phyloP scores from a whole-genome alignment of 2,888 invertebrate species.

The Ariolimax columbianus region DNA sequence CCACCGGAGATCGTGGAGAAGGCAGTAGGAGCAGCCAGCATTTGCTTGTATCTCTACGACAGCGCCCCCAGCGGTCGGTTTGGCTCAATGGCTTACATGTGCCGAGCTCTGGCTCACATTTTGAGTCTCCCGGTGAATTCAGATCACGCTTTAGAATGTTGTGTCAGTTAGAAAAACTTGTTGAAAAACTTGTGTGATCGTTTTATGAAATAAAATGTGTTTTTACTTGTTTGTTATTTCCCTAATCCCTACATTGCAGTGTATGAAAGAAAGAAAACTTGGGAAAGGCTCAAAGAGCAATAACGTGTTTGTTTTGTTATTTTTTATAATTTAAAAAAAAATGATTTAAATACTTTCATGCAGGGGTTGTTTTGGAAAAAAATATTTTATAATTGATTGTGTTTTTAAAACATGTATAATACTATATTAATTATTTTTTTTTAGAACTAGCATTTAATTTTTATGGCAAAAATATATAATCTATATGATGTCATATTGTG shows the following conservation, averaged over 20 bases:
- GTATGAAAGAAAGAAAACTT: neutral
- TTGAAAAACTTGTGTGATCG: neutral
- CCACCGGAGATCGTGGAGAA: slow-evolving; percentile 61
- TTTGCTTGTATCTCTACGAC: slow-evolving; percentile 98
- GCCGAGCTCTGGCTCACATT: slow-evolving; percentile 77
- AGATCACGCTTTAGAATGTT: slow-evolving; percentile 73
- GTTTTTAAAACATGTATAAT: too few species aligned
- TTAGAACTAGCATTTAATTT: too few species aligned
- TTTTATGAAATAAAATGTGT: neutral
- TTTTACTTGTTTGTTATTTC: neutral
- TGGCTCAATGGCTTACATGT: slow-evolving; percentile 97
- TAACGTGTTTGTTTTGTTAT: neutral
- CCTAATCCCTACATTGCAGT: too few species aligned
- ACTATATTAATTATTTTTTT: too few species aligned
- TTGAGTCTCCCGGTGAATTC: slow-evolving; percentile 66
- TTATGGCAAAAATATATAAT: too few species aligned
- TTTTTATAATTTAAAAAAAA: neutral
- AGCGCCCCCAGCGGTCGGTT: slow-evolving; percentile 97
- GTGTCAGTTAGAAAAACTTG: slow-evolving; percentile 30
- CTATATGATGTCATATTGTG: too few species aligned
- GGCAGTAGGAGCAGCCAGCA: slow-evolving; percentile 95
- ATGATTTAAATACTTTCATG: too few species aligned
- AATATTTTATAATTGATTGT: too few species aligned
- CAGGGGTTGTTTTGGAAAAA: neutral
- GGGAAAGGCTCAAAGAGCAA: neutral